Evolutionary conservation across 2,888 invertebrate genomes (phyloP).

Genomic region (Drosophila crucigera): DNA sequence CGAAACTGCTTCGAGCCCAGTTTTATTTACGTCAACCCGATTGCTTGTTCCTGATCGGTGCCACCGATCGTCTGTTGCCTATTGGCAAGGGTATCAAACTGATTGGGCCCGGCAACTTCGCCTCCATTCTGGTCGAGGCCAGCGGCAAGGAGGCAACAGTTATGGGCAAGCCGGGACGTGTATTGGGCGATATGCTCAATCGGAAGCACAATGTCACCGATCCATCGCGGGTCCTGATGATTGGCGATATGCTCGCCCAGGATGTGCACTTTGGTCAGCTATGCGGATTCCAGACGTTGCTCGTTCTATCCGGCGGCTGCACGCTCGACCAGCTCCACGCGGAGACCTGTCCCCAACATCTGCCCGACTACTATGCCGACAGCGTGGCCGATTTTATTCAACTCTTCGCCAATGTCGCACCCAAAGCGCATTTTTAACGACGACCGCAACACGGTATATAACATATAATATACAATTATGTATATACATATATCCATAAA

Average conservation of each 20-base stretch:
- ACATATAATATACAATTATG: not conserved
- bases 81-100: slow-evolving; percentile 76
- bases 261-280: slow-evolving; percentile 91
- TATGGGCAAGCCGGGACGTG: slow-evolving; percentile 86
- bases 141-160: slow-evolving; percentile 80
- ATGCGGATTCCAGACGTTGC: slow-evolving; percentile 90
- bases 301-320: slow-evolving; percentile 88
- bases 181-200: slow-evolving; percentile 78
- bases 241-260: slow-evolving; percentile 94
- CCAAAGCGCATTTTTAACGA: slow-evolving; percentile 60
- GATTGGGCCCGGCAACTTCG: slow-evolving; percentile 85
- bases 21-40: slow-evolving; percentile 85
- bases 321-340: slow-evolving; percentile 62
- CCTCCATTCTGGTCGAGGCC: slow-evolving; percentile 82
- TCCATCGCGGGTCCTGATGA: slow-evolving; percentile 90
- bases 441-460: not conserved
- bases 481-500: not conserved
- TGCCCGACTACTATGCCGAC: slow-evolving; percentile 83
- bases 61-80: slow-evolving; percentile 84
- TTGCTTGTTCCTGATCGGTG: slow-evolving; percentile 85
- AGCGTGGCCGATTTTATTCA: slow-evolving; percentile 79
- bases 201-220: slow-evolving; percentile 85
- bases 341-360: slow-evolving; percentile 51
- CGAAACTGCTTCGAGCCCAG: slow-evolving; percentile 85
- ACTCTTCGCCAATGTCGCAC: slow-evolving; percentile 60